A percentile compares a stretch with the other conserved stretches of the same genome.
Conservation (phyloP, 2,113 vertebrate genomes). For the Ailuropoda melanoleuca region DNA sequence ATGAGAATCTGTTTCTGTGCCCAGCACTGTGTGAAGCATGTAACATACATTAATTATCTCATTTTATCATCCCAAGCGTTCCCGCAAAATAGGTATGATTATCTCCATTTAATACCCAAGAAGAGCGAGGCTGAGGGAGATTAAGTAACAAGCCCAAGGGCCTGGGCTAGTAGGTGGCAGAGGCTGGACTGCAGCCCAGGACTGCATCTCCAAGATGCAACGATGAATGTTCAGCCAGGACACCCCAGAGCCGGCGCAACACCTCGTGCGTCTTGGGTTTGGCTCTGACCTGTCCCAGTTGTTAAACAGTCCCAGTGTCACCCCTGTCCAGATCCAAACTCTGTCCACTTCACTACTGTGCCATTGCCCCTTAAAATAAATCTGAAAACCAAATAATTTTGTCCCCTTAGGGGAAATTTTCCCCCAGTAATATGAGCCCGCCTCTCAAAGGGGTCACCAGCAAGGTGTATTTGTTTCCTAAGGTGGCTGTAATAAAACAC, state of each 20-base stretch:
- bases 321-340: not conserved
- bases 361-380: not conserved
- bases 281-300: not conserved
- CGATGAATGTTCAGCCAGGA: not conserved
- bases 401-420: not conserved
- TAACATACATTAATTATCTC: not conserved
- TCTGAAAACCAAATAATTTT: not conserved
- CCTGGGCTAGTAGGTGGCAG: not conserved
- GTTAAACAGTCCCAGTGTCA: not conserved
- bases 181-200: not conserved
- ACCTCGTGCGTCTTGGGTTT: not conserved
- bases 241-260: not conserved
- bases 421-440: not conserved
- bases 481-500: not conserved
- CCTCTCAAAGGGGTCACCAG: not conserved
- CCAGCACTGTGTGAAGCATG: not conserved
- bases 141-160: not conserved
- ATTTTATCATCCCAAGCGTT: not conserved
- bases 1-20: not conserved
- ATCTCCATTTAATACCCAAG: not conserved
- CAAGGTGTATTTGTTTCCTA: not conserved
- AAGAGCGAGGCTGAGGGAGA: not conserved
- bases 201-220: not conserved
- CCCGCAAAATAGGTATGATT: not conserved
- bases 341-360: not conserved